Conservation (phyloP, 1,140 invertebrate species). For the Physella acuta region DNA sequence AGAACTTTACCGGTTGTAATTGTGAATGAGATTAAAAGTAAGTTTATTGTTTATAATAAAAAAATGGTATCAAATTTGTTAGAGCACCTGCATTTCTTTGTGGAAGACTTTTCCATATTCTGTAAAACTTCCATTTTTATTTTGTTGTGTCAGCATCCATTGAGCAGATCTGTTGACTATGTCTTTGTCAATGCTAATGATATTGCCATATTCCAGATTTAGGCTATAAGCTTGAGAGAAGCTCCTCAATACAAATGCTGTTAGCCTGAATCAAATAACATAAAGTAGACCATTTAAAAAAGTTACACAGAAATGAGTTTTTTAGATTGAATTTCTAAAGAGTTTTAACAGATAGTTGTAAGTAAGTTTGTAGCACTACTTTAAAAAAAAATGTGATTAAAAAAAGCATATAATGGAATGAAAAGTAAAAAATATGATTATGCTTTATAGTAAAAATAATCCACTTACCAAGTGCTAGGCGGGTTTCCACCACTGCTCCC, state of each 20-base stretch:
- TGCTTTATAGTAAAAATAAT: too few species aligned
- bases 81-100: conserved; percentile 52
- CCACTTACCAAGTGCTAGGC: conserved; percentile 80
- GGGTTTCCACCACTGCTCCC: conserved; percentile 76
- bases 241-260: conserved; percentile 84
- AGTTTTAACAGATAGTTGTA: too few species aligned
- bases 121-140: conserved; percentile 78
- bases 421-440: too few species aligned
- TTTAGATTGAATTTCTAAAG: too few species aligned
- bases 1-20: neutral
- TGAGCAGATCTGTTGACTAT: conserved; percentile 70
- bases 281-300: too few species aligned
- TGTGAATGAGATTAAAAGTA: neutral
- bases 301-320: too few species aligned
- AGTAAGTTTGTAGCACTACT: too few species aligned
- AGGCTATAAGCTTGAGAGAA: conserved; percentile 77
- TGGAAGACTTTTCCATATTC: conserved; percentile 52
- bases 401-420: too few species aligned
- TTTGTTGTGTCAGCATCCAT: conserved; percentile 79
- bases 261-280: too few species aligned
- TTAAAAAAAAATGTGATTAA: too few species aligned
- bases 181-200: conserved; percentile 74
- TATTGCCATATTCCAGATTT: conserved; percentile 19
- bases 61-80: neutral
- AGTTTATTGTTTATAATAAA: neutral